Base-by-base conservation (phyloP, 2,888 invertebrate species). In the Drosophila mayaguana region DNA sequence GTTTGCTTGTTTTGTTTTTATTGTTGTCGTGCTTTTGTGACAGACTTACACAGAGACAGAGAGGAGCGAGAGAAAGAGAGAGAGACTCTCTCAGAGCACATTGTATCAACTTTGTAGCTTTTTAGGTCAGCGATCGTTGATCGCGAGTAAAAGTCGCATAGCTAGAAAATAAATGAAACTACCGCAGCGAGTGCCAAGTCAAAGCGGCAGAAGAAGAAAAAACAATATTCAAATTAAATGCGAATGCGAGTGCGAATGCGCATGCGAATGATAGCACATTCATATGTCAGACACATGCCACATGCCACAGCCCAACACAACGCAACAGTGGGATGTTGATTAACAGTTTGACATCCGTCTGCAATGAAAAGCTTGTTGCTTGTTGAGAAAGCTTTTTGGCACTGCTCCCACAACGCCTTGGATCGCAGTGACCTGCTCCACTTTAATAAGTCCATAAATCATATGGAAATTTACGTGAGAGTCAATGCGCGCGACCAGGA, bases 381-480 rank as follows among this genome's bases (percentile, higher is more conserved):
- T 72, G 75, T 48, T 71, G 84, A 63, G 85, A 83, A 83, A 83
- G 85, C 80, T 74, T 56, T 78, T 61, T 83, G 83, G 83, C 86
- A 70, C n/a, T 18, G 55, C 8, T 78, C 72, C 85, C 67, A 50
- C 67, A 81, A 46, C 54, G 46, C 50, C 69, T 63, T 61, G 59
- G 50, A 65, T 60, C 54, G 48, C 64, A 72, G 73, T 81, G 84
- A 87, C 87, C 84, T 84, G 88, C 78, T 84, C 84, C 63, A 84
- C 88, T 87, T 84, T 64, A 76, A 64, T 45, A 51, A 46, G 74
- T 77, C 67, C 78, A 84, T 84, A 84, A 84, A 87, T 84, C 87
- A 84, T 87, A 82, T 80, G 84, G 74, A 86, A 78, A 84, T 87
- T 78, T 84, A 84, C 80, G 82, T 84, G 83, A 78, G 87, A 84